Evolutionary conservation across 2,113 vertebrate species (phyloP).

Genomic region (Microcebus lehilahytsara): DNA sequence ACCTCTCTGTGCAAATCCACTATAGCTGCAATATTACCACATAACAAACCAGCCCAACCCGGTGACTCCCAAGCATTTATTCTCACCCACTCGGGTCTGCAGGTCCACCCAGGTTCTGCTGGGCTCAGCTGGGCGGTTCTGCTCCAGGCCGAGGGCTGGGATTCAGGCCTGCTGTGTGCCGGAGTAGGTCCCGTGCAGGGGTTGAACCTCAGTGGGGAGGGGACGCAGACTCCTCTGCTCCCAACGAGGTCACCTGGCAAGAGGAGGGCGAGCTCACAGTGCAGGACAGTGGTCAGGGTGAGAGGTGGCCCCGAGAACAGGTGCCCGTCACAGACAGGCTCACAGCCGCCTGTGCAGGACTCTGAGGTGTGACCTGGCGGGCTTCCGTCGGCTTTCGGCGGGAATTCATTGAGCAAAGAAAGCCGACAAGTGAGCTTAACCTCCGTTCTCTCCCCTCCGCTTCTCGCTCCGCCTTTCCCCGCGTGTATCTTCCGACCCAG

Average conservation of each 20-base stretch:
- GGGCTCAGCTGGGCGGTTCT: background rate
- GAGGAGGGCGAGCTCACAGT: background rate
- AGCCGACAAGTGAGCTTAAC: background rate
- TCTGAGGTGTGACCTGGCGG: too few relatives aligned
- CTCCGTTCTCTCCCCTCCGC: background rate
- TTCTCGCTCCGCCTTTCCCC: background rate
- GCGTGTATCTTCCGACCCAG: background rate
- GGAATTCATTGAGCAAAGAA: background rate
- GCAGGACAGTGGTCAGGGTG: too few relatives aligned
- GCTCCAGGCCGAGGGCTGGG: background rate
- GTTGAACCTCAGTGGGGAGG: fast-evolving
- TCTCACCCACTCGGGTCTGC: background rate
- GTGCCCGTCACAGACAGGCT: background rate
- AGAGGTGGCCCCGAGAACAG: background rate
- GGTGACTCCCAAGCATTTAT: fast-evolving
- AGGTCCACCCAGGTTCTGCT: fast-evolving
- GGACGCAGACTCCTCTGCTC: background rate
- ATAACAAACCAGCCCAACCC: background rate
- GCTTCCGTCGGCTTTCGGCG: background rate
- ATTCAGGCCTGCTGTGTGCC: background rate
- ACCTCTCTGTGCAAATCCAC: background rate
- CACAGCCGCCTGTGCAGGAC: background rate
- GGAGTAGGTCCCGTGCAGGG: fast-evolving
- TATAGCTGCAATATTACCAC: fast-evolving
- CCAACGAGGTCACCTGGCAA: background rate